Conservation (phyloP, 2,888 invertebrate genomes). For the Noctua comes region DNA sequence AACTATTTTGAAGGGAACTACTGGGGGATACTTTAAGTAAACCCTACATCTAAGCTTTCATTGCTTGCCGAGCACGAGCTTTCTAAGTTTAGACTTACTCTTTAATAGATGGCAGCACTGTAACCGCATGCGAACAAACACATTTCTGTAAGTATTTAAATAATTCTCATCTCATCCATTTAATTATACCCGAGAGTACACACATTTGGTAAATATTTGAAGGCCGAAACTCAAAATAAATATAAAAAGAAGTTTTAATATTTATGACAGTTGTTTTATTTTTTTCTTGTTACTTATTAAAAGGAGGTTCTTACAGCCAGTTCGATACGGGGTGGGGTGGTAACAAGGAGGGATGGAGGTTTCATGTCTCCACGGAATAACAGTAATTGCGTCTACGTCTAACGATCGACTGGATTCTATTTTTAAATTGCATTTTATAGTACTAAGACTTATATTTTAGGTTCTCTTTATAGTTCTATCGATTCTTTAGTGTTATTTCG, state of each 20-base stretch:
- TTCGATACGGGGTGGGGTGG: slow-evolving; percentile 35
- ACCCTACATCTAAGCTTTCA: not conserved
- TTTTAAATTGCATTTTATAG: slow-evolving; percentile 51
- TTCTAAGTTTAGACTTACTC: not conserved
- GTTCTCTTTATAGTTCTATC: not conserved
- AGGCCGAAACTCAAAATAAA: not conserved
- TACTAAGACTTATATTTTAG: not conserved
- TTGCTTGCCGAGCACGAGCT: not conserved
- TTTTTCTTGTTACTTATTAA: slow-evolving; percentile 4
- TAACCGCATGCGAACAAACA: not conserved
- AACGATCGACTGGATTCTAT: slow-evolving; percentile 61
- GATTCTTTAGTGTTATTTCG: not conserved
- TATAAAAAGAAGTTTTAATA: not conserved
- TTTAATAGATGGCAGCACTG: slow-evolving; percentile 36
- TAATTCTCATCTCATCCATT: not conserved
- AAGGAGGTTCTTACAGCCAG: slow-evolving; percentile 4
- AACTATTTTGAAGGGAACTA: too few relatives aligned
- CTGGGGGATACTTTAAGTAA: too few relatives aligned
- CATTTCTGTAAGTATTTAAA: not conserved
- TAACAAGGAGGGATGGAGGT: slow-evolving; percentile 45
- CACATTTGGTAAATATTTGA: not conserved
- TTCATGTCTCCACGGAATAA: slow-evolving; percentile 54
- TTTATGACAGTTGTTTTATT: not conserved
- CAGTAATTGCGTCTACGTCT: slow-evolving; percentile 61
- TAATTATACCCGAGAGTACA: not conserved